Evolutionary conservation across 2,113 vertebrate species (phyloP).

Genomic region (Microcebus ravelobensis): DNA sequence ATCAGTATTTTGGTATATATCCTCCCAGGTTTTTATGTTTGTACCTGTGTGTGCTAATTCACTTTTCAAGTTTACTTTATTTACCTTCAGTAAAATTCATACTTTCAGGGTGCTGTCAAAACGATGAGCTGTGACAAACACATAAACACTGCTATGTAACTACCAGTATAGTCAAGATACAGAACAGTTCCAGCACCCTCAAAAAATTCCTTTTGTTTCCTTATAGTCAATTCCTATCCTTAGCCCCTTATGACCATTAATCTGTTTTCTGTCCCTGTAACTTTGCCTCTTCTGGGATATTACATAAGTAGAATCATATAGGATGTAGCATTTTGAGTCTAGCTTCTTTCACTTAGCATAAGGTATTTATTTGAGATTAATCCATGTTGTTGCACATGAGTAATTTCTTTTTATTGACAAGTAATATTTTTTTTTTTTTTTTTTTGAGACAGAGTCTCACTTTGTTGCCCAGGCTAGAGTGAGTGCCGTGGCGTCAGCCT

Average conservation of each 20-base stretch:
- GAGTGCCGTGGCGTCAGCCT: too few species aligned
- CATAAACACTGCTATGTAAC: neutral
- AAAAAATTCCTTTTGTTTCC: neutral
- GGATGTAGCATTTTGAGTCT: neutral
- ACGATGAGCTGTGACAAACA: constrained; percentile 9
- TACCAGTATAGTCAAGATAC: neutral
- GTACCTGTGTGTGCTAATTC: neutral
- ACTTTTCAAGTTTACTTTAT: neutral
- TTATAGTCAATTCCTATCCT: neutral
- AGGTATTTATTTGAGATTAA: neutral
- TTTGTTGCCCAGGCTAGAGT: too few species aligned
- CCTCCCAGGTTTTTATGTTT: neutral
- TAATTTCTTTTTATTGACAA: neutral
- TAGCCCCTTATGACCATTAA: neutral
- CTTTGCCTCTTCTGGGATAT: constrained; percentile 2
- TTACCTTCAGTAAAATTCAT: neutral
- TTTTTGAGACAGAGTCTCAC: too few species aligned
- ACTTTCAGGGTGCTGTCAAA: neutral
- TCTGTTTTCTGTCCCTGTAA: neutral
- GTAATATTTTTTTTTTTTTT: too few species aligned
- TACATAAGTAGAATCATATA: neutral
- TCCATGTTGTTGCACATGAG: neutral
- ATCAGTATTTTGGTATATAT: neutral
- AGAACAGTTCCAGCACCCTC: neutral
- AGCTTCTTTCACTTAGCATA: constrained; percentile 1